Percentiles rank a stretch among this genome's conserved stretches.
Conservation (phyloP, 2,888 invertebrate genomes). For the Frankliniella intonsa region DNA sequence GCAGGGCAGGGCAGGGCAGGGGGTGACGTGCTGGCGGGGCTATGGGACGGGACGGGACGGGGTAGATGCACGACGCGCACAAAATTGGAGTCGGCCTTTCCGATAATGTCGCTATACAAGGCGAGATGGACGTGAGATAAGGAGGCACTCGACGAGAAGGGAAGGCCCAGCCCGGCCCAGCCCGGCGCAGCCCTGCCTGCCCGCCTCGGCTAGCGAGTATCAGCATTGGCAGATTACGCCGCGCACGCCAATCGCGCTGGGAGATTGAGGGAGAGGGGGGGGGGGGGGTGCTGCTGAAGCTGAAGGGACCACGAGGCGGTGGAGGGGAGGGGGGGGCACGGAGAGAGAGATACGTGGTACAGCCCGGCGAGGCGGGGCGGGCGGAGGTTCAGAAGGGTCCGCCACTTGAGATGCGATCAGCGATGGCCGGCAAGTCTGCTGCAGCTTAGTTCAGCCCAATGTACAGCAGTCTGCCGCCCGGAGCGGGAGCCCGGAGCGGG, state of each 20-base stretch:
- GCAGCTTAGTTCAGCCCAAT: background rate
- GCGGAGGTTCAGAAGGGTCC: background rate
- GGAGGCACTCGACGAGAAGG: no score
- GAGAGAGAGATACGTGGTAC: background rate
- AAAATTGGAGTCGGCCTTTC: constrained; percentile 11
- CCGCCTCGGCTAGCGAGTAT: background rate
- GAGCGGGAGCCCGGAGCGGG: no score
- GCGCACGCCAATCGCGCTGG: background rate
- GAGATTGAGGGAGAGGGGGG: background rate
- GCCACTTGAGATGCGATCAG: background rate
- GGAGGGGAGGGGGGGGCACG: background rate
- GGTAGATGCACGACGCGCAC: background rate
- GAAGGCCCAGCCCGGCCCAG: no score
- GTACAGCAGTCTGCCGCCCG: background rate
- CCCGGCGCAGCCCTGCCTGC: no score
- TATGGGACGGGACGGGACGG: background rate
- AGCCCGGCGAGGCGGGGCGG: background rate
- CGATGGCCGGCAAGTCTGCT: background rate
- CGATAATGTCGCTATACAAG: constrained; percentile 20
- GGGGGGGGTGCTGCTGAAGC: background rate
- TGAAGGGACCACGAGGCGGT: background rate
- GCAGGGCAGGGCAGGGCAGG: background rate
- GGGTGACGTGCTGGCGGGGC: background rate
- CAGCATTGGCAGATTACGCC: constrained; percentile 1
- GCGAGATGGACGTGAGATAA: constrained; percentile 22